phyloP scores from a whole-genome alignment of 2,113 vertebrate genomes.

The Egretta garzetta region DNA sequence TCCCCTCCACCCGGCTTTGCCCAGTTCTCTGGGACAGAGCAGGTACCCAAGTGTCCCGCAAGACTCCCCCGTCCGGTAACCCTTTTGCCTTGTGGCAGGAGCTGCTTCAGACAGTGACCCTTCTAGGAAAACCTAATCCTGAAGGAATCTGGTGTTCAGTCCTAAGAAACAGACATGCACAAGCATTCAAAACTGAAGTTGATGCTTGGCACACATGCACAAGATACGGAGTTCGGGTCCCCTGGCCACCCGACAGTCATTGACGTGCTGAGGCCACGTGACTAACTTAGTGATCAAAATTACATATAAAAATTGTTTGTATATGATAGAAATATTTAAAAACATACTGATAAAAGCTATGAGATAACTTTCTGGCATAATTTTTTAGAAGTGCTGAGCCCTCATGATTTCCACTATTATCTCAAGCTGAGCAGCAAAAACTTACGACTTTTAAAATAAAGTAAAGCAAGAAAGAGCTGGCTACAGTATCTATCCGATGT shows the following conservation, averaged over 20 bases:
- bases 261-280: neutral
- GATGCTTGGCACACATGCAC: neutral
- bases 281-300: neutral
- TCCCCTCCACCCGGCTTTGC: neutral
- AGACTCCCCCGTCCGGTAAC: neutral
- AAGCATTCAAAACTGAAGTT: neutral
- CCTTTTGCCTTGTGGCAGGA: neutral
- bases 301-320: neutral
- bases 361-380: neutral
- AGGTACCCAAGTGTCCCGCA: neutral
- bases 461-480: neutral
- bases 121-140: neutral
- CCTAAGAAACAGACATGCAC: neutral
- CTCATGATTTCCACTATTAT: neutral
- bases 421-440: neutral
- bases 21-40: neutral
- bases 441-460: neutral
- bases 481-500: neutral
- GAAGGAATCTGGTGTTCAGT: neutral
- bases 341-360: neutral
- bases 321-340: neutral
- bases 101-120: neutral
- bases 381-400: neutral
- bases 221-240: neutral
- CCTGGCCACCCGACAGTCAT: rapidly evolving